These are phyloP conservation scores for Zosterops hypoxanthus DNA, from an alignment of 2,113 vertebrate genomes.

Conservation along the genomic window DNA sequence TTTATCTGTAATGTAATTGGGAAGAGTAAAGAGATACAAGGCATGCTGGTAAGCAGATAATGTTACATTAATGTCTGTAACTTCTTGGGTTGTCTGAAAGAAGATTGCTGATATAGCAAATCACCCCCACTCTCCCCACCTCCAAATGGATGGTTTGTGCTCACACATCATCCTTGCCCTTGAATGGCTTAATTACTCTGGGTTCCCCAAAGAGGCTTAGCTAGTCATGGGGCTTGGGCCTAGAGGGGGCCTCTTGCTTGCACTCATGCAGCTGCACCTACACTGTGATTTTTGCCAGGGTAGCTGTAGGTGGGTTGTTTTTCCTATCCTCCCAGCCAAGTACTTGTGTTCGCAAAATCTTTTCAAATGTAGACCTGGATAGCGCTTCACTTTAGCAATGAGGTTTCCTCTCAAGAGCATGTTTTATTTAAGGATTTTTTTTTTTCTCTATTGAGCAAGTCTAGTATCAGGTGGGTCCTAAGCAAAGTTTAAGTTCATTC, in stretches of 20 bases:
- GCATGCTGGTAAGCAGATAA: background rate
- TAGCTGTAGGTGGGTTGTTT: background rate
- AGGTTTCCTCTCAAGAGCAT: background rate
- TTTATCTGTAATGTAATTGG: background rate
- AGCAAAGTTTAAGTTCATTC: background rate
- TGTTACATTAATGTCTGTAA: background rate
- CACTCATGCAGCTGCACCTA: background rate
- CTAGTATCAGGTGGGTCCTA: background rate
- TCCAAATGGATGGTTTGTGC: background rate
- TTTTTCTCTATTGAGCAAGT: background rate
- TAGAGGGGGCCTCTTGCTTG: background rate
- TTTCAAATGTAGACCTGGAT: background rate
- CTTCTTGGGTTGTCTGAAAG: background rate
- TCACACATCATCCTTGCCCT: background rate
- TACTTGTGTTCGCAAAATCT: background rate
- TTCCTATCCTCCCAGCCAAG: background rate
- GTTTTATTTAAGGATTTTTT: background rate
- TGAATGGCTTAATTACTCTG: background rate
- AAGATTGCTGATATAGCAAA: background rate
- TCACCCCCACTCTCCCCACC: accelerated
- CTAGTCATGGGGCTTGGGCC: background rate
- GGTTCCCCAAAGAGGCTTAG: background rate
- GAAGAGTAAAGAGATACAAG: background rate
- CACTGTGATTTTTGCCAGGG: background rate
- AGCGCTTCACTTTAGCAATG: background rate